A percentile compares a stretch with the other conserved stretches of the same genome.
Conservation (phyloP, 2,113 vertebrate genomes). For the Sakesphorus luctuosus region DNA sequence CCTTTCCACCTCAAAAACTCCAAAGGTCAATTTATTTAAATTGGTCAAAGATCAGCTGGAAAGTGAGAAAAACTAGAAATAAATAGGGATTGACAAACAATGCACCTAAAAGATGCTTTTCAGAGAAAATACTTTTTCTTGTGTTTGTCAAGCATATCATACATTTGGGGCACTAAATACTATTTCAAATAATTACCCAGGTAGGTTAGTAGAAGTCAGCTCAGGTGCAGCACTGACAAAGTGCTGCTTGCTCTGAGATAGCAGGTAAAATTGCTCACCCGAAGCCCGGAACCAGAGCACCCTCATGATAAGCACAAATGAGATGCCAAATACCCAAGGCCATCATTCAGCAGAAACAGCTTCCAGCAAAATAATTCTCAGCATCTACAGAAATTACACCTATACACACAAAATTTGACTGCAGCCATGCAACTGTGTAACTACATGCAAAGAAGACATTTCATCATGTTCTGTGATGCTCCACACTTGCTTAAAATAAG, state of each 20-base stretch:
- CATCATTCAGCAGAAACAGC: not conserved
- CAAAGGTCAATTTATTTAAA: slow-evolving; percentile 63
- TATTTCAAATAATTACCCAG: not conserved
- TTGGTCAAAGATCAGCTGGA: not conserved
- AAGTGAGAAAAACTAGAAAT: not conserved
- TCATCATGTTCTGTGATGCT: not conserved
- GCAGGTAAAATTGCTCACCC: not conserved
- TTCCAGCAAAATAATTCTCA: not conserved
- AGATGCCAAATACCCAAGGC: not conserved
- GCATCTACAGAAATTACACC: not conserved
- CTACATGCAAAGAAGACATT: not conserved
- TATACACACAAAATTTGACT: not conserved
- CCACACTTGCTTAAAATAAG: not conserved
- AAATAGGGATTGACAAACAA: not conserved
- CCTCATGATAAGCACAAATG: not conserved
- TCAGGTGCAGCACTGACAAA: not conserved
- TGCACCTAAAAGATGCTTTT: not conserved
- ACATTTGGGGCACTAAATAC: not conserved
- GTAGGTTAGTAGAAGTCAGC: not conserved
- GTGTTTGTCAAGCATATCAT: not conserved
- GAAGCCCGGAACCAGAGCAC: not conserved
- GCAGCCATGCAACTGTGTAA: not conserved
- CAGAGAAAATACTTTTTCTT: not conserved
- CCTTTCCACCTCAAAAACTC: slow-evolving; percentile 16
- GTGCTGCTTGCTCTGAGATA: not conserved